A percentile compares a stretch with the other conserved stretches of the same genome.
Evolutionary conservation across 2,113 vertebrate species (phyloP).

Genomic region (Phalacrocorax carbo): DNA sequence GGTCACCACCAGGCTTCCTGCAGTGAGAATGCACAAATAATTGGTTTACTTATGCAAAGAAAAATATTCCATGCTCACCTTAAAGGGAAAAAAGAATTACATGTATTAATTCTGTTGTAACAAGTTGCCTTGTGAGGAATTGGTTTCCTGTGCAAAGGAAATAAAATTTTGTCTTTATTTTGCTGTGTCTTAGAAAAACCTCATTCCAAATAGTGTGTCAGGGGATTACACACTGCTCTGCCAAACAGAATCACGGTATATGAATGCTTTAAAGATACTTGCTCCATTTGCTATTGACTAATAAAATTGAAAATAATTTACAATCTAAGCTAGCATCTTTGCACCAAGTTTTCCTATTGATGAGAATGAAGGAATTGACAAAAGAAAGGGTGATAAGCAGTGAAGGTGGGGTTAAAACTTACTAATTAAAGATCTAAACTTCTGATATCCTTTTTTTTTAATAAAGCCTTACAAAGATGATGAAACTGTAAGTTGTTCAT

Average conservation of each 20-base stretch:
- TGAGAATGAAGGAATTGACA: not conserved
- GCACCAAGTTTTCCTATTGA: not conserved
- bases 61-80: not conserved
- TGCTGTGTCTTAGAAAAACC: not conserved
- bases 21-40: not conserved
- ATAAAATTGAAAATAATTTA: not conserved
- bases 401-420: not conserved
- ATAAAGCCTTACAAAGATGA: conserved; percentile 2
- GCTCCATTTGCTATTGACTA: not conserved
- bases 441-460: not conserved
- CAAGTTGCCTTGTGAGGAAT: not conserved
- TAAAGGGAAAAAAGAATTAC: not conserved
- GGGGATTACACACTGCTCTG: not conserved
- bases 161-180: not conserved
- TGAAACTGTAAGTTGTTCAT: conserved; percentile 17
- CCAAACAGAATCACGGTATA: not conserved
- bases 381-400: not conserved
- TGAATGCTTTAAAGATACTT: not conserved
- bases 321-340: not conserved
- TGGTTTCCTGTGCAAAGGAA: not conserved
- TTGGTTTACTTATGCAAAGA: not conserved
- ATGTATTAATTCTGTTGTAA: not conserved
- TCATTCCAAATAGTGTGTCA: not conserved
- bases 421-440: conserved; percentile 26
- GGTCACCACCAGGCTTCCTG: not conserved